Conservation (phyloP, 2,888 invertebrate species). For the Galeruca laticollis region DNA sequence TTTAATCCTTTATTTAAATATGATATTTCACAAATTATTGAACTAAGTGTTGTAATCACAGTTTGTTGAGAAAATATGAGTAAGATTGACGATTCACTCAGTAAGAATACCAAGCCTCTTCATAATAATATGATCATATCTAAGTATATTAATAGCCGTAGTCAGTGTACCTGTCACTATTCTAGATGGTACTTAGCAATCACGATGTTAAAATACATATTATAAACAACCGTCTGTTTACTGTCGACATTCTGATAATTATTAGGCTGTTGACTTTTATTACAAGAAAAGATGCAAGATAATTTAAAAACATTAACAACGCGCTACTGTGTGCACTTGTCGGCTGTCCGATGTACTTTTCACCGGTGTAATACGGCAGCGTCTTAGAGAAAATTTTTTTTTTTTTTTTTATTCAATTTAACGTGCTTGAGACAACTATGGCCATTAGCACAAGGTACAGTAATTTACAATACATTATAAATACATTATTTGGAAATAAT, state of each 20-base stretch:
- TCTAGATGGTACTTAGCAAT: neutral
- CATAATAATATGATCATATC: conserved; percentile 3
- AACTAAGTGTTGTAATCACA: too few species aligned
- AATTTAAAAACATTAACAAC: conserved; percentile 33
- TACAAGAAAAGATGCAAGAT: conserved; percentile 33
- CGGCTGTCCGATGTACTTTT: conserved; percentile 29
- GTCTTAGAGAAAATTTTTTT: too few species aligned
- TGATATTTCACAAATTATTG: too few species aligned
- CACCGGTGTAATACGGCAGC: conserved; percentile 38
- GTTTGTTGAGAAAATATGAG: too few species aligned
- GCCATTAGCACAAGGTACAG: too few species aligned
- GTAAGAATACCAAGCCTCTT: neutral
- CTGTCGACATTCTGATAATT: conserved; percentile 24
- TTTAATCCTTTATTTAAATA: too few species aligned
- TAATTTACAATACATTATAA: too few species aligned
- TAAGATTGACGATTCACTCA: too few species aligned
- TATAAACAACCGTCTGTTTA: conserved; percentile 6
- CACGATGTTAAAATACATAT: neutral
- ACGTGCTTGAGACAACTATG: too few species aligned
- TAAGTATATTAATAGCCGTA: neutral
- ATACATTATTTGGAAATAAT: too few species aligned
- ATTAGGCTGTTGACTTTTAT: conserved; percentile 36
- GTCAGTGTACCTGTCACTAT: conserved; percentile 1
- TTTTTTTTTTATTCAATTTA: too few species aligned
- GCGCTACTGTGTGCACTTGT: conserved; percentile 24